Base-by-base conservation (phyloP, 2,888 invertebrate genomes). In the Drosophila acutilabella region DNA sequence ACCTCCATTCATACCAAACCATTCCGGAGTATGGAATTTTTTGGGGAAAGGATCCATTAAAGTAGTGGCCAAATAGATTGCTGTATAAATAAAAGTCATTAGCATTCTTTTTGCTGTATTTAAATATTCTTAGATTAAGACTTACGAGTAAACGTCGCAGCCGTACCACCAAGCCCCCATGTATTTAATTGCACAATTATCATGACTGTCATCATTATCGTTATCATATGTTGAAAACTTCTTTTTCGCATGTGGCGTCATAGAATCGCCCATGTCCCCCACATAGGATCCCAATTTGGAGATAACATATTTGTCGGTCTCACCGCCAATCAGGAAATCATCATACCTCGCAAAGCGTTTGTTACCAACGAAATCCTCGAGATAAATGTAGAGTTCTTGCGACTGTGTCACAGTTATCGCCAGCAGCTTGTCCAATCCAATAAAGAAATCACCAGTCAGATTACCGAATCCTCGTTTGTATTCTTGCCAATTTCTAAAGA, bases 151-250 rank as follows among this genome's bases (percentile, higher is more conserved):
- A 1, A 6, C 95, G 78, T 95, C 95, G 66, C 94, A 94, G 80
- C 94, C 94, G 88, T 95, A 95, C 96, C 96, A 96, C 95, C 96
- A 96, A 4, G 94, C 95, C 0, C 95, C 95, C 3, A 94, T 94
- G 74, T 95, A 95, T 58, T 94, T 93, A 23, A 93, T 90, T 0
- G 96, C 95, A 89, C 95, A 96, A 62, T 94, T 94, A 3, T 95
- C 93, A 94, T 93, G 93, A 0, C 1, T 2, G 80, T 95, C 96
- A 8, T 47, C 26, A 67, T 95, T 95, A 88, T 96, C 95, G 48
- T 93, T 90, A 83, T 96, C 96, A 58, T 92, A 92, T 0, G 96
- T 95, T 0, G 95, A 95, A 83, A 95, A 96, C 87, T 95, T 95
- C 82, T 94, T 94, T 0, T 95, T 95, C 0, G 95, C 95, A 77